A percentile compares a stretch with the other conserved stretches of the same genome.
phyloP scores from a whole-genome alignment of 2,888 invertebrate genomes.

The Leptinotarsa haldemani region DNA sequence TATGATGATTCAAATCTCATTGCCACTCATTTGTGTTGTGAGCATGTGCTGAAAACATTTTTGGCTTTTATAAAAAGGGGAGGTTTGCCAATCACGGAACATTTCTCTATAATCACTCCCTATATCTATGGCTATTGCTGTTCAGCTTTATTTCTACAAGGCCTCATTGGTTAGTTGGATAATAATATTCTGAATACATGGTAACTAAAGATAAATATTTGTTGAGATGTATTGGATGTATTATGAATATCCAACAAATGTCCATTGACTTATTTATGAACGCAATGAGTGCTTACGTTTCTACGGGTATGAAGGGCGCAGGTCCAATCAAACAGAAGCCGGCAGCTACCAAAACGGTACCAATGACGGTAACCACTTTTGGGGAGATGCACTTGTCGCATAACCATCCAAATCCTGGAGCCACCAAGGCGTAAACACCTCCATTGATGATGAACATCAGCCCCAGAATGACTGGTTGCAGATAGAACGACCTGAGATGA shows the following conservation, averaged over 20 bases:
- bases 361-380: slow-evolving; percentile 76
- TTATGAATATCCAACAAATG: background rate
- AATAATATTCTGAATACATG: too few species aligned
- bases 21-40: too few species aligned
- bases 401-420: slow-evolving; percentile 84
- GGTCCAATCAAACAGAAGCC: slow-evolving; percentile 85
- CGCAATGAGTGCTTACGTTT: slow-evolving; percentile 67
- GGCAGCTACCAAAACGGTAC: slow-evolving; percentile 74
- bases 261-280: background rate
- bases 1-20: too few species aligned
- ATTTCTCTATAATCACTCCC: too few species aligned
- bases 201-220: too few species aligned
- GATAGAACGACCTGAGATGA: slow-evolving; percentile 80
- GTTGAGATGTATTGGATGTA: too few species aligned
- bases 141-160: too few species aligned
- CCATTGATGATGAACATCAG: slow-evolving; percentile 88
- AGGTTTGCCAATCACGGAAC: too few species aligned
- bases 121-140: too few species aligned
- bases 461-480: slow-evolving; percentile 79
- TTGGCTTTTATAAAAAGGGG: too few species aligned
- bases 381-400: slow-evolving; percentile 76
- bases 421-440: slow-evolving; percentile 81
- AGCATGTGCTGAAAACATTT: too few species aligned
- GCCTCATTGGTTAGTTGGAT: too few species aligned
- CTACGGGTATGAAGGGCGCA: slow-evolving; percentile 77